Evolutionary conservation across 2,888 invertebrate genomes (phyloP), one percentile per base, ranked within the genome.

Genomic region (Drosophila barbarae): DNA sequence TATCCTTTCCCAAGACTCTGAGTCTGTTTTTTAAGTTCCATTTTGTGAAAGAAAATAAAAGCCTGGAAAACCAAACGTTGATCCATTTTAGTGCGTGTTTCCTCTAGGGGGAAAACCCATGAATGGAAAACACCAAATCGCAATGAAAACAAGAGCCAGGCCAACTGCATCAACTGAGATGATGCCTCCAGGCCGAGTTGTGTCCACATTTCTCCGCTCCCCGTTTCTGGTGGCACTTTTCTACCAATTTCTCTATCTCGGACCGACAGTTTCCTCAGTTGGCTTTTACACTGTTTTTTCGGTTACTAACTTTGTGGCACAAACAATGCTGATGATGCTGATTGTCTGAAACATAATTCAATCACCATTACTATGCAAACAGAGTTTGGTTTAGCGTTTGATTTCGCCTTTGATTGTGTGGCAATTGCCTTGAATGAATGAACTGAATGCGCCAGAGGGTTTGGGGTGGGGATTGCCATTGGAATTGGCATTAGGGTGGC

Each of bases 291-390:
- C 23, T 26, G 38, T 42, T 63, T 46, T 49, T 55, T 59, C 10
- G 73, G 68, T 59, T 71, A 72, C 81, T 71, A 81, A 76, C 76
- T 71, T 59, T 46, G 53, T 65, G 83, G 80, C 69, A 78, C 82
- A 79, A 79, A 79, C 79, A 82, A 74, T 79, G 79, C 82, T 80
- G 84, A 79, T 82, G 82, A 79, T 77, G 79, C 79, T 83, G 83
- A 81, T 81, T 83, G 77, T 79, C 72, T 79, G 68, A 54, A 60
- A 69, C 83, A 83, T 83, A 80, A 84, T 83, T 84, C 83, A 83
- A 83, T 81, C 84, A 77, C 78, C 72, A 80, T 84, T 83, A 67
- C 83, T 77, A 84, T 83, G 82, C 85, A 84, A 83, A 83, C 85
- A 71, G 49, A 60, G 53, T 73, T 72, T 74, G 66, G 65, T 54